Evolutionary conservation across 1,140 invertebrate genomes (phyloP).

Genomic region (Drosophila jambulina): DNA sequence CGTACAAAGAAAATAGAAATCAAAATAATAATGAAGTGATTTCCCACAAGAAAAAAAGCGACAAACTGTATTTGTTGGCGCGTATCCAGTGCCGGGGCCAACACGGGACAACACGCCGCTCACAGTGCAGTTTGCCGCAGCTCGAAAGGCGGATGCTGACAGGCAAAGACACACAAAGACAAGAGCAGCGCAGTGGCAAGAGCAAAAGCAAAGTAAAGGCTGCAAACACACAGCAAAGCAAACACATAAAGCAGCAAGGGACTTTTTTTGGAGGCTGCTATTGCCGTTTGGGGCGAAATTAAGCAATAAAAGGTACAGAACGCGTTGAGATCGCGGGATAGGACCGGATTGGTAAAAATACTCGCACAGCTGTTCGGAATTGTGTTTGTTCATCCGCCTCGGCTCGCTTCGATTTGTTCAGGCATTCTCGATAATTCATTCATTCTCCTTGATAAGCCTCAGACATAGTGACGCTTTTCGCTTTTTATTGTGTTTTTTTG

Average conservation of each 20-base stretch:
- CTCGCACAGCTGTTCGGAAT: slow-evolving; percentile 50
- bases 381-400: slow-evolving; percentile 3
- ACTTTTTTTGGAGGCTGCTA: slow-evolving; percentile 39
- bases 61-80: slow-evolving; percentile 38
- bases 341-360: slow-evolving; percentile 7
- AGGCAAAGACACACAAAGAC: slow-evolving; percentile 53
- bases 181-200: slow-evolving; percentile 34
- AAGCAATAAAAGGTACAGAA: slow-evolving; percentile 48
- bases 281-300: slow-evolving; percentile 11
- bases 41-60: slow-evolving; percentile 33
- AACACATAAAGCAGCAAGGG: slow-evolving; percentile 40
- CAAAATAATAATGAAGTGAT: slow-evolving; percentile 71
- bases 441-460: slow-evolving; percentile 65
- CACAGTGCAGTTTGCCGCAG: slow-evolving; percentile 13
- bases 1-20: slow-evolving; percentile 73
- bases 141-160: slow-evolving; percentile 14
- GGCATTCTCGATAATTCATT: not conserved
- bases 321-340: slow-evolving; percentile 21
- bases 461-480: slow-evolving; percentile 59
- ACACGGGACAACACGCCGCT: slow-evolving; percentile 35
- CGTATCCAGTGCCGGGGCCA: slow-evolving; percentile 42
- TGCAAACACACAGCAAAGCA: slow-evolving; percentile 15
- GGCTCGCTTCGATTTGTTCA: not conserved
- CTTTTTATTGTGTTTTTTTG: slow-evolving; percentile 26
- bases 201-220: slow-evolving; percentile 16